Evolutionary conservation across 2,113 vertebrate species (phyloP).

Genomic region (Saguinus midas): DNA sequence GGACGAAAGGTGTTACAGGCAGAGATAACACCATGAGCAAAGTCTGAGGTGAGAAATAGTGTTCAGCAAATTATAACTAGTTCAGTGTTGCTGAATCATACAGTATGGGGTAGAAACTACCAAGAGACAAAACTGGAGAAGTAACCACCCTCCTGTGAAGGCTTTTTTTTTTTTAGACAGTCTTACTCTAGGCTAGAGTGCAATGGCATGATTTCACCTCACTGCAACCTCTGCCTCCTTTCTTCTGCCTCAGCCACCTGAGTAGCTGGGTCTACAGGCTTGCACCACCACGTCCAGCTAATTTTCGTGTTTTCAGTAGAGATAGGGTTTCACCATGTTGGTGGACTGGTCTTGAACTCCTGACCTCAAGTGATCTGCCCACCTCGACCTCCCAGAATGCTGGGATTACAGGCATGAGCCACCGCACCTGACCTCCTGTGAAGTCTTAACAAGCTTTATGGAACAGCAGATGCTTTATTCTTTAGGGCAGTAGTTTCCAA

Average conservation of each 20-base stretch:
- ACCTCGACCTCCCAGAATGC: no score
- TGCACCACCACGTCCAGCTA: no score
- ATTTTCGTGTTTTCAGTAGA: no score
- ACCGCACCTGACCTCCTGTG: background rate
- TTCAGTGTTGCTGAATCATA: constrained; percentile 66
- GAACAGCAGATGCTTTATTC: constrained; percentile 6
- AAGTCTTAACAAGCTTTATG: background rate
- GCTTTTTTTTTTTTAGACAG: background rate
- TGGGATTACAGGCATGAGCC: no score
- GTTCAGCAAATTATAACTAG: constrained; percentile 68
- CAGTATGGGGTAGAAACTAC: constrained; percentile 38
- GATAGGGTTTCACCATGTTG: no score
- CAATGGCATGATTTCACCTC: no score
- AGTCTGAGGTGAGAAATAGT: constrained; percentile 66
- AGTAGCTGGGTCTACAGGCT: no score
- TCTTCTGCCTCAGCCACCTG: no score
- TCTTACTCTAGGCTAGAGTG: no score
- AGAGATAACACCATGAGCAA: constrained; percentile 66
- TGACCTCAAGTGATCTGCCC: no score
- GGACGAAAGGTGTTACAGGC: constrained; percentile 63
- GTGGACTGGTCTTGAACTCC: no score
- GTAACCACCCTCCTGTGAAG: background rate
- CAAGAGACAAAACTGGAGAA: background rate
- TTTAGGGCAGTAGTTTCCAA: background rate
- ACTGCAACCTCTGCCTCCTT: no score